A percentile compares a stretch with the other conserved stretches of the same genome.
Evolutionary conservation across 2,888 invertebrate species (phyloP).

Genomic region (Brachyptera putata): DNA sequence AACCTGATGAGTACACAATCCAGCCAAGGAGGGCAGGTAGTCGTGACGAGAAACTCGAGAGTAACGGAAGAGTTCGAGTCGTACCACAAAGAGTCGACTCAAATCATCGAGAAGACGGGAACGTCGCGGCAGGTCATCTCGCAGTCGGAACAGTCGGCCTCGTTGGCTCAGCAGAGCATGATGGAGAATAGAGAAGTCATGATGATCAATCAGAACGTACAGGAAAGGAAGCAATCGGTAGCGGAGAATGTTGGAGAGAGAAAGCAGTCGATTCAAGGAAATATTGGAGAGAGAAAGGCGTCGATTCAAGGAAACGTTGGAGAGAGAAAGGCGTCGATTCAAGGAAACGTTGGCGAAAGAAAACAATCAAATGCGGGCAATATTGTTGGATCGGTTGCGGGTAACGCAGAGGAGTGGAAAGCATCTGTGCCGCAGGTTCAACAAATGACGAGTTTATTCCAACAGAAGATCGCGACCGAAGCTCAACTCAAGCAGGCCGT

Average conservation of each 20-base stretch:
- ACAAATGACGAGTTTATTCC: too few species aligned
- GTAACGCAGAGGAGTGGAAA: not conserved
- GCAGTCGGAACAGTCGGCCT: not conserved
- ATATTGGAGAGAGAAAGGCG: not conserved
- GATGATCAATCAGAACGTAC: not conserved
- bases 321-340: not conserved
- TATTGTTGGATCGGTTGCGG: too few species aligned
- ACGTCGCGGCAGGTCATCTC: not conserved
- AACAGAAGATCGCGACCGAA: too few species aligned
- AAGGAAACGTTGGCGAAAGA: not conserved
- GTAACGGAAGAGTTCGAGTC: conserved; percentile 17
- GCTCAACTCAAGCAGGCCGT: not conserved
- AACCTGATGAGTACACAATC: not conserved
- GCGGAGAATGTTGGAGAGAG: not conserved
- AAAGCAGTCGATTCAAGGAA: not conserved
- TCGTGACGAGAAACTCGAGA: not conserved
- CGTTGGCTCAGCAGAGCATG: not conserved
- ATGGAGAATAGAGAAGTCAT: not conserved
- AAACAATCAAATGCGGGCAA: not conserved
- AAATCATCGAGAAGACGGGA: conserved; percentile 1
- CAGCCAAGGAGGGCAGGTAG: not conserved
- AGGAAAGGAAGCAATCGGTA: not conserved
- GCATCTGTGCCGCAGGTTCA: not conserved
- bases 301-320: not conserved
- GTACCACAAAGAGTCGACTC: conserved; percentile 18